phyloP scores from a whole-genome alignment of 2,888 invertebrate genomes.

The Odontocolon sp. region DNA sequence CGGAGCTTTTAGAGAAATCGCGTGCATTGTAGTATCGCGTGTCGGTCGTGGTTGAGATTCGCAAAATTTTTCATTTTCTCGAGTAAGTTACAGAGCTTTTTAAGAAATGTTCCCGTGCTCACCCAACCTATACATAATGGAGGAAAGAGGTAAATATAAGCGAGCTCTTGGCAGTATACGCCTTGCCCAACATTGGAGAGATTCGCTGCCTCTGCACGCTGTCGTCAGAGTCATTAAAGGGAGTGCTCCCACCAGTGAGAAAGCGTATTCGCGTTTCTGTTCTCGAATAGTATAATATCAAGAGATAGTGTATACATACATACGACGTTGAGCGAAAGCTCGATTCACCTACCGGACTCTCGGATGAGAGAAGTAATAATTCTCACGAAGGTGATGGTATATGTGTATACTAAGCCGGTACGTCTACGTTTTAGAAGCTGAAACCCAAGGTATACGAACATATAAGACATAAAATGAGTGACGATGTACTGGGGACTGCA shows the following conservation, averaged over 20 bases:
- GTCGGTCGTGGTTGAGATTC: slow-evolving; percentile 48
- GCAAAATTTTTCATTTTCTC: slow-evolving; percentile 69
- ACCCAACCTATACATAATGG: slow-evolving; percentile 51
- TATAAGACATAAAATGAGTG: no score
- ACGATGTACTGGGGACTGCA: no score
- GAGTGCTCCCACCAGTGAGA: slow-evolving; percentile 70
- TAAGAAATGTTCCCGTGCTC: slow-evolving; percentile 49
- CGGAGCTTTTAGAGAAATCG: slow-evolving; percentile 56
- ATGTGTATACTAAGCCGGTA: no score
- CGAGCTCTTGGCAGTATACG: slow-evolving; percentile 12
- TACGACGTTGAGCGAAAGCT: not conserved
- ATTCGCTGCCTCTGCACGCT: slow-evolving; percentile 37
- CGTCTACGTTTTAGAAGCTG: no score
- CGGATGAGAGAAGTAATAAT: not conserved
- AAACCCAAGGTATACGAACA: no score
- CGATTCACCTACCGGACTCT: not conserved
- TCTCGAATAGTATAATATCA: slow-evolving; percentile 12
- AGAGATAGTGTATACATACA: slow-evolving; percentile 12
- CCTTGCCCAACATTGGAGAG: slow-evolving; percentile 18
- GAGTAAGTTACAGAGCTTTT: slow-evolving; percentile 61
- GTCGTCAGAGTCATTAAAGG: slow-evolving; percentile 73
- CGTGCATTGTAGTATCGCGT: slow-evolving; percentile 57
- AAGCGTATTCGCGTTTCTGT: slow-evolving; percentile 31
- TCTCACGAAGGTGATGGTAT: not conserved
- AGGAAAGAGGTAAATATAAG: slow-evolving; percentile 42